Evolutionary conservation across 92 coral and sea anemone species (phyloP).

Genomic region (Virgularia gustaviana): DNA sequence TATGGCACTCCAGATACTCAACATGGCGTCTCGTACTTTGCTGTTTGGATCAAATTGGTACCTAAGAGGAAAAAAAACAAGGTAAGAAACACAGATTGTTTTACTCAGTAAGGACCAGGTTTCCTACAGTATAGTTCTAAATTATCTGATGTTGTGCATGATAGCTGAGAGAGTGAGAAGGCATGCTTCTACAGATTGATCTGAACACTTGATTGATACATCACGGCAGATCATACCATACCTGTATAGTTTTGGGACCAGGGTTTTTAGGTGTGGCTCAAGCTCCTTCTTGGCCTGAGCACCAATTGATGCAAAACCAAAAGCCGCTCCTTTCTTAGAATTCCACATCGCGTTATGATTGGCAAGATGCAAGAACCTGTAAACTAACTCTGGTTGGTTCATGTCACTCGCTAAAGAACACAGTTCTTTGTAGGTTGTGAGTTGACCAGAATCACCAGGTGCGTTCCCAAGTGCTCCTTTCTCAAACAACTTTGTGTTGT

Average conservation of each 20-base stretch:
- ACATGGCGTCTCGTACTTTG: conserved; percentile 93
- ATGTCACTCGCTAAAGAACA: conserved; percentile 97
- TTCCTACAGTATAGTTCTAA: no score
- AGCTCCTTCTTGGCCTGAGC: conserved; percentile 86
- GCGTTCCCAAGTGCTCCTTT: conserved; percentile 72
- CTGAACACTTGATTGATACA: not conserved
- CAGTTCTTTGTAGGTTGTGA: conserved; percentile 91
- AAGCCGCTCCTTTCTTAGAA: conserved; percentile 97
- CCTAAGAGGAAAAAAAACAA: no score
- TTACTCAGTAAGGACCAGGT: no score
- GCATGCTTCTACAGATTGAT: not conserved
- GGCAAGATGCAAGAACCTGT: conserved; percentile 94
- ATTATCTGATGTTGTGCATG: no score
- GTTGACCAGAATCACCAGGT: conserved; percentile 71
- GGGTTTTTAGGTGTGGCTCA: conserved; percentile 85
- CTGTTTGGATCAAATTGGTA: conserved; percentile 90
- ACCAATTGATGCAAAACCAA: conserved; percentile 88
- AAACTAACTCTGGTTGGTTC: conserved; percentile 93
- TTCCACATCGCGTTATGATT: conserved; percentile 98
- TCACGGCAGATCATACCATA: conserved; percentile 22
- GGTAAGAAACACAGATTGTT: no score
- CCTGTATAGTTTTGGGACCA: conserved; percentile 99
- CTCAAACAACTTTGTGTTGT: conserved; percentile 69
- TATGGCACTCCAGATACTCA: conserved; percentile 92
- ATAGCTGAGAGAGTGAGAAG: not conserved